Evolutionary conservation across 2,888 invertebrate species (phyloP), one percentile per base, ranked within the genome.

Genomic region (Gerosis bhagava): DNA sequence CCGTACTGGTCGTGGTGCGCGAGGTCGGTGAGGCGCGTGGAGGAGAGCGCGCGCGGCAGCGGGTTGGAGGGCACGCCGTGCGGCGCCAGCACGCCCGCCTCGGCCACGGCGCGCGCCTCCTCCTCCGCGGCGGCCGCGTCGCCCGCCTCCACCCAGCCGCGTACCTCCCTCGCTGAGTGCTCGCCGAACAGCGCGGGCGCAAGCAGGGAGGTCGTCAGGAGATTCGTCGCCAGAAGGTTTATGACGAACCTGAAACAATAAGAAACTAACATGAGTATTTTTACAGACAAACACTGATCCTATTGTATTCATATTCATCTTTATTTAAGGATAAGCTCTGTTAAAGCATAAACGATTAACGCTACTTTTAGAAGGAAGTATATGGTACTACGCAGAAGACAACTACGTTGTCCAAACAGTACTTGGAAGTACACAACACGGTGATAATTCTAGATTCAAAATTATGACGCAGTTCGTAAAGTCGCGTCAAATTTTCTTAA

Each of bases 1-100:
- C 96, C 96, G 70, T 94, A 94, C 32, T 92, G 91, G 74, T 94
- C 93, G 59, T 92, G 92, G 53, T 76, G 94, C 90, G 81, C 76
- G 62, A 95, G 86, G 75, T 96, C 96, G 57, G 95, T 93, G 24
- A 96, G 90, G 50, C 96, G 93, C 57, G 93, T 93, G 67, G 95
- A 96, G 59, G 96, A 96, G 15, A 96, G 88, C 39, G 96, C 96
- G 54, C 96, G 91, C 1, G 96, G 96, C 68, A 96, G 93, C 12
- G 97, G 97, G 88, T 96, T 96, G 71, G 96, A 95, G 34, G 97
- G 97, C 39, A 97, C 97, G 36, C 97, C 97, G 73, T 97, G 97
- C n/a, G 97, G 97, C 46, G 97, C 97, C 68, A 97, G 89, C 83
- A 97, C 97, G 62, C 83, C 86, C 35, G 77, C 79, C 67, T 83